A percentile compares a stretch with the other conserved stretches of the same genome.
Evolutionary conservation across 2,113 vertebrate species (phyloP).

Genomic region (Andinoacara biseriatus): DNA sequence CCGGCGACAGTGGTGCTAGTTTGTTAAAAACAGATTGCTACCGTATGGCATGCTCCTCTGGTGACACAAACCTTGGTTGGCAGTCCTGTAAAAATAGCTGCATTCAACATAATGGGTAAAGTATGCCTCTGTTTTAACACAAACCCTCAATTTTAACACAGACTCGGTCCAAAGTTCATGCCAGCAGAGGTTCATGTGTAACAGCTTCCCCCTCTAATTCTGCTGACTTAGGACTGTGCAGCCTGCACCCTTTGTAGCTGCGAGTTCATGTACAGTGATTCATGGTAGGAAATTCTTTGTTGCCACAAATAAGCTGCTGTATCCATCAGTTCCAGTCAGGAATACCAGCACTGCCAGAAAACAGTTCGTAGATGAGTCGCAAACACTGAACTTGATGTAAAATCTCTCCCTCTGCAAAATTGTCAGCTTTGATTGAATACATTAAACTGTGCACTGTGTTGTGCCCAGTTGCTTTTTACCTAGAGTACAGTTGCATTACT

Average conservation of each 20-base stretch:
- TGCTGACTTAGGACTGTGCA: conserved; percentile 26
- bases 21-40: conserved; percentile 33
- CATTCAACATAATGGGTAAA: conserved; percentile 23
- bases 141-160: conserved; percentile 36
- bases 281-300: conserved; percentile 40
- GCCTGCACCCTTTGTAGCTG: conserved; percentile 34
- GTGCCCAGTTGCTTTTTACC: no score
- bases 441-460: not conserved
- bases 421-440: not conserved
- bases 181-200: conserved; percentile 20
- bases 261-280: conserved; percentile 30
- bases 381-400: not conserved
- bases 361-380: not conserved
- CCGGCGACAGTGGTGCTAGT: not conserved
- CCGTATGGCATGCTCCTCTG: conserved; percentile 16
- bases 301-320: conserved; percentile 26
- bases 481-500: not conserved
- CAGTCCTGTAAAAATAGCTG: conserved; percentile 27
- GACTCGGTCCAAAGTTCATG: conserved; percentile 3
- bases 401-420: not conserved
- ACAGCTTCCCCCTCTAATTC: not conserved
- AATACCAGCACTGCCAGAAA: not conserved
- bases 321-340: conserved; percentile 21
- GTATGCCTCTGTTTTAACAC: conserved; percentile 21
- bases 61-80: conserved; percentile 14